Evolutionary conservation across 1,140 invertebrate species (phyloP).

Genomic region (Zophobas morio): DNA sequence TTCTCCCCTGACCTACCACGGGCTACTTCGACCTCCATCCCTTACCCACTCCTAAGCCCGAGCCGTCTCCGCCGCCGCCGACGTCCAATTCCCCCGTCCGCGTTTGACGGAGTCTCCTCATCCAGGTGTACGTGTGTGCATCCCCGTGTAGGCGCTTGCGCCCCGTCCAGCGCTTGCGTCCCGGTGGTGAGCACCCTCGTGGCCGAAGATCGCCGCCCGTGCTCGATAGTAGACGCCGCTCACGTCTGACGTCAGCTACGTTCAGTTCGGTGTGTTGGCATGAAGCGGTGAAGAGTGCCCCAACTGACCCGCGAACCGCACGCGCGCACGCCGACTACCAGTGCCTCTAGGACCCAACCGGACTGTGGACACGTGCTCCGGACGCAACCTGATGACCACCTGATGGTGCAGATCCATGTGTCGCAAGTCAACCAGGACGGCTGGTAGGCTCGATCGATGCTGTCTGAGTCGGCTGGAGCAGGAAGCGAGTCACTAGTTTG

Average conservation of each 20-base stretch:
- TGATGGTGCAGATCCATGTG: conserved; percentile 43
- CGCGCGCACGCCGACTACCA: conserved; percentile 37
- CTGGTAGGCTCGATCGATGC: conserved; percentile 64
- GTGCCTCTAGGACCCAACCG: conserved; percentile 12
- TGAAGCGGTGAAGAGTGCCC: conserved; percentile 64
- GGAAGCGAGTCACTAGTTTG: conserved; percentile 54
- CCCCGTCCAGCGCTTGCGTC: conserved; percentile 59
- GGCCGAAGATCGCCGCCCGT: conserved; percentile 62
- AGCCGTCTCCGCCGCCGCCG: background rate
- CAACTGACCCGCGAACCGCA: conserved; percentile 54
- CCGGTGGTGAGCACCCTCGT: conserved; percentile 61
- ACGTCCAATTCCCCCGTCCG: conserved; percentile 22
- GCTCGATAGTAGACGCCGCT: conserved; percentile 66
- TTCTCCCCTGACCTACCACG: no score
- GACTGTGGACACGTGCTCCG: conserved; percentile 45
- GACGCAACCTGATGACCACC: conserved; percentile 49
- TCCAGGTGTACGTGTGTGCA: conserved; percentile 58
- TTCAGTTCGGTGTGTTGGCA: conserved; percentile 61
- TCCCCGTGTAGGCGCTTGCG: conserved; percentile 57
- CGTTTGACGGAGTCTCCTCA: conserved; percentile 39
- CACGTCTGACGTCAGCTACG: conserved; percentile 59
- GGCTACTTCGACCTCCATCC: no score
- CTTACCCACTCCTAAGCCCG: background rate
- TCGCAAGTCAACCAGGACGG: conserved; percentile 50
- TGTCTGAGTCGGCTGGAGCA: conserved; percentile 60